Evolutionary conservation across 2,113 vertebrate genomes (phyloP).

Genomic region (Esox niger): DNA sequence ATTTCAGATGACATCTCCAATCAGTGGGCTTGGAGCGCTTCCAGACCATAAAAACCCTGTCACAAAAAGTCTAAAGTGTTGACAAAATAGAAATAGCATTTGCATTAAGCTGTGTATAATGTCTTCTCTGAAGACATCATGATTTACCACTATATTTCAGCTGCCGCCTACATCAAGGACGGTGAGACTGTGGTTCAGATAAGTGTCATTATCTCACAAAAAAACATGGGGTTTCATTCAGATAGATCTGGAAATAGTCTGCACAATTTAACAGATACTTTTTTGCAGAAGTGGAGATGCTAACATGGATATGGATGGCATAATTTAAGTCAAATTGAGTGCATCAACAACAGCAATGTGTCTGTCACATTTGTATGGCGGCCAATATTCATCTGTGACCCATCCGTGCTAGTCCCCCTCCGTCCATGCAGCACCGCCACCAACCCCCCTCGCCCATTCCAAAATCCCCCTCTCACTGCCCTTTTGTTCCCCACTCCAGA

Average conservation of each 20-base stretch:
- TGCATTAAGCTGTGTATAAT: too few relatives aligned
- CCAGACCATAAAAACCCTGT: conserved; percentile 84
- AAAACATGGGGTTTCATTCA: not conserved
- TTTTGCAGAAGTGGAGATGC: not conserved
- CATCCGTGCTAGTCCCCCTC: not conserved
- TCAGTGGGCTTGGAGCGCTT: conserved; percentile 81
- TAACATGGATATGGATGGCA: not conserved
- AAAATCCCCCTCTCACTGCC: conserved; percentile 1
- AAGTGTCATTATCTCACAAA: not conserved
- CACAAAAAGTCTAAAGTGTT: conserved; percentile 87
- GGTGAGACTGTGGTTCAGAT: not conserved
- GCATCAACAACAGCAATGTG: not conserved
- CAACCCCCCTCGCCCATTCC: conserved; percentile 13
- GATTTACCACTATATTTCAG: not conserved
- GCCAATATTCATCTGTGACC: conserved; percentile 3
- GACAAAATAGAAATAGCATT: conserved; percentile 86
- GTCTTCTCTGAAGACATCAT: conserved; percentile 40
- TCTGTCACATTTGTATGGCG: conserved; percentile 19
- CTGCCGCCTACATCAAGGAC: not conserved
- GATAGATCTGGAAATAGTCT: not conserved
- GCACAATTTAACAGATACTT: not conserved
- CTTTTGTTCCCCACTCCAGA: conserved; percentile 6
- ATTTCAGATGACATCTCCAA: conserved; percentile 92
- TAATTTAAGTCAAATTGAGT: not conserved
- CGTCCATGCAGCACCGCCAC: conserved; percentile 21